Conservation (phyloP, 2,888 invertebrate species). For the Gortyna flavago region DNA sequence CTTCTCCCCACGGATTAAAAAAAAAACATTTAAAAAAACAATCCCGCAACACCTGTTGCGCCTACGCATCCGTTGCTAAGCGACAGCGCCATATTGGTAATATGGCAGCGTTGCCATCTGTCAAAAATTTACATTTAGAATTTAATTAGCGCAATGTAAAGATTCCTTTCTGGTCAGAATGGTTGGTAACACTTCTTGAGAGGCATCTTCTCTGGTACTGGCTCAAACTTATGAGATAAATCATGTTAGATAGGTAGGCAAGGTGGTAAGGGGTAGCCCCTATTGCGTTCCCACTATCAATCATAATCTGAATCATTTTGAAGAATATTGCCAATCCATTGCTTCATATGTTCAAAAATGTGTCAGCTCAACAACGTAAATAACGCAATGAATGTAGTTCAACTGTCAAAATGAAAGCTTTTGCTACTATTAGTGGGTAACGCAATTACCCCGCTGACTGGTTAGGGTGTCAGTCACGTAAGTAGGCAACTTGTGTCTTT, state of each 20-base stretch:
- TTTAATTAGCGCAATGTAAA: slow-evolving; percentile 66
- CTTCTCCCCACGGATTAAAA: slow-evolving; percentile 70
- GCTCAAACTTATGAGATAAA: not conserved
- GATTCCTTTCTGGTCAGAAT: slow-evolving; percentile 8
- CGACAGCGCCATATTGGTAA: slow-evolving; percentile 79
- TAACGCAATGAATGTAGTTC: not conserved
- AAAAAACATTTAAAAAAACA: slow-evolving; percentile 74
- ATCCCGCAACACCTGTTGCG: slow-evolving; percentile 85
- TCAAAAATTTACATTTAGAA: slow-evolving; percentile 83
- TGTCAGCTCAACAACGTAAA: not conserved
- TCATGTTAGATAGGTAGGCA: not conserved
- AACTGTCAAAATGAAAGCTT: not conserved
- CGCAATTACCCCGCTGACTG: too few relatives aligned
- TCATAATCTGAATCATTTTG: not conserved
- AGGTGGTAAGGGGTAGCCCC: not conserved
- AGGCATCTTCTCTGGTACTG: not conserved
- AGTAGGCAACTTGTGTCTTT: too few relatives aligned
- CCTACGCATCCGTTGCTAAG: slow-evolving; percentile 84
- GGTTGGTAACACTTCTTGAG: not conserved
- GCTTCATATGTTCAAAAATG: not conserved
- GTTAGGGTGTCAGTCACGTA: too few relatives aligned
- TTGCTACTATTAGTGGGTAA: too few relatives aligned
- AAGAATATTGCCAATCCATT: too few relatives aligned
- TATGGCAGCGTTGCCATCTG: slow-evolving; percentile 84
- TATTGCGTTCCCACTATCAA: not conserved